Evolutionary conservation across 1,140 invertebrate genomes (phyloP), one percentile per base, ranked within the genome.

Genomic region (Bilobella aurantiaca): DNA sequence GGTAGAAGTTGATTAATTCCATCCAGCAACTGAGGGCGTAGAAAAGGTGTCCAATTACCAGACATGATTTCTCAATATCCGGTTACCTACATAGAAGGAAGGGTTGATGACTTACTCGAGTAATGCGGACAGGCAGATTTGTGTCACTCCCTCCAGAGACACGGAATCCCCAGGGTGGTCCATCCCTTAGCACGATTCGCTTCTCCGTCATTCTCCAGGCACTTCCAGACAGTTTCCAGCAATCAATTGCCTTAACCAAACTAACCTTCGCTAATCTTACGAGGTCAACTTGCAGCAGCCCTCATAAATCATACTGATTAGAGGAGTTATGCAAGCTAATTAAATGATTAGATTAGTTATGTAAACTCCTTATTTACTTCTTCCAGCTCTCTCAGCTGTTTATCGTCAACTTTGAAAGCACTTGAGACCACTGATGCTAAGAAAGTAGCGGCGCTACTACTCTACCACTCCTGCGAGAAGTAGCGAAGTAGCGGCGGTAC

Each of bases 81-180:
- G 67, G 67, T 59, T 8, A 18, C 49, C 5, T n/a, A n/a, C n/a
- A n/a, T n/a, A n/a, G n/a, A n/a, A 53, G 12, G 25, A 53, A 53
- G 8, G 34, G 34, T 12, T 18, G 12, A 16, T 3, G 5, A 83
- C 86, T 85, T 79, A 91, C 89, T 82, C 87, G 85, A 27, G 87
- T 87, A 76, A 91, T 86, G 73, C 85, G 82, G 18, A 90, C 78
- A 47, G 86, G 86, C 75, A 86, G 84, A 75, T 85, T 84, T 56
- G 84, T 81, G 77, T 90, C 87, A 60, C 77, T 80, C 56, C 88
- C 88, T 58, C 88, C 89, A 76, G 88, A 86, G 85, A 92, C 87
- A 30, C 69, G 84, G 79, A 93, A 93, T 71, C 91, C 90, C 91
- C 90, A 93, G 63, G 90, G 90, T 74, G 87, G 85, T 57, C 89